phyloP scores from a whole-genome alignment of 2,888 invertebrate genomes.

The Eupithecia insigniata region DNA sequence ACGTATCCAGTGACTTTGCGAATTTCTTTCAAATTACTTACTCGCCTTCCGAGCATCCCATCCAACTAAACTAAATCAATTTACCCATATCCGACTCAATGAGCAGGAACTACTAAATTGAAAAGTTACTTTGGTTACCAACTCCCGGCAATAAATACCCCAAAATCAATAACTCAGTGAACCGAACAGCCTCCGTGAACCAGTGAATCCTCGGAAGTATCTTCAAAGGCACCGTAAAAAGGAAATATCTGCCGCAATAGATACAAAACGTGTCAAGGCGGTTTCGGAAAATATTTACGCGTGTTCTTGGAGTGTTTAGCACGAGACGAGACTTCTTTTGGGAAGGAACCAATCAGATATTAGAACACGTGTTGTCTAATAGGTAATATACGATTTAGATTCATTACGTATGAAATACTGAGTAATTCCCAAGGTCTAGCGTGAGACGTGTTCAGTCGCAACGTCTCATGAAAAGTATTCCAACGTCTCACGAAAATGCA shows the following conservation, averaged over 20 bases:
- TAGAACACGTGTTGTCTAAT: background rate
- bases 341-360: background rate
- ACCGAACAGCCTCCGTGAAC: slow-evolving; percentile 25
- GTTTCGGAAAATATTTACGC: slow-evolving; percentile 42
- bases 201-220: slow-evolving; percentile 36
- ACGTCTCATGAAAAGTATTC: too few species aligned
- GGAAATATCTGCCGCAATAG: slow-evolving; percentile 44
- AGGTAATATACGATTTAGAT: too few species aligned
- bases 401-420: too few species aligned
- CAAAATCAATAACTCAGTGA: slow-evolving; percentile 36
- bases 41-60: slow-evolving; percentile 7
- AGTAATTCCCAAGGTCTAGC: too few species aligned
- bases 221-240: slow-evolving; percentile 42
- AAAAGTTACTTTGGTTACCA: slow-evolving; percentile 37
- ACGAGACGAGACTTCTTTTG: slow-evolving; percentile 10
- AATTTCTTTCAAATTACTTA: slow-evolving; percentile 19
- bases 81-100: slow-evolving; percentile 33
- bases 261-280: slow-evolving; percentile 44
- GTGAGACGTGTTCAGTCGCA: too few species aligned
- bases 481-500: too few species aligned
- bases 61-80: slow-evolving; percentile 33
- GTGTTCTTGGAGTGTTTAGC: background rate
- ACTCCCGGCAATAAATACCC: slow-evolving; percentile 35
- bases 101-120: slow-evolving; percentile 37
- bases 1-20: background rate